phyloP scores from a whole-genome alignment of 2,797 vertebrate genomes.

The Pteropus rufus region DNA sequence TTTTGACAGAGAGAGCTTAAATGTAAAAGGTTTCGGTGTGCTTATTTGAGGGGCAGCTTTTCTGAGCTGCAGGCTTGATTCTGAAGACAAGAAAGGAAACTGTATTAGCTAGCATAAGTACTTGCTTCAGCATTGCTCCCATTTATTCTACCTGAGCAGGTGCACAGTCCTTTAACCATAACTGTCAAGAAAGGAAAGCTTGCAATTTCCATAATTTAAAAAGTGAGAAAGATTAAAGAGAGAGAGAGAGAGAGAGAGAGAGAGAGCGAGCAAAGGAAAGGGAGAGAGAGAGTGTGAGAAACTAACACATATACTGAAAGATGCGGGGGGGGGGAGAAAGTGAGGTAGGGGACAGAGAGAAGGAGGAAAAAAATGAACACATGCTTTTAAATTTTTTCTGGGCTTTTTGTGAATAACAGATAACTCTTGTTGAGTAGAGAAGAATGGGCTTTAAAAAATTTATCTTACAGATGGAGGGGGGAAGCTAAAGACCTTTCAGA shows the following conservation, averaged over 20 bases:
- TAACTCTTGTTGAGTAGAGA: neutral
- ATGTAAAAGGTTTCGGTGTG: neutral
- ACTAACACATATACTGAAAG: neutral
- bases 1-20: constrained; percentile 14
- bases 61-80: constrained; percentile 6
- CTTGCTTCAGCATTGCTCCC: constrained; percentile 34
- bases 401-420: constrained; percentile 3
- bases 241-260: neutral
- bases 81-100: constrained; percentile 3
- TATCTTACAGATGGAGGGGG: neutral
- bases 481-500: constrained; percentile 27
- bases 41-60: neutral
- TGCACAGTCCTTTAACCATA: constrained; percentile 49
- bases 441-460: constrained; percentile 1
- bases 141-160: constrained; percentile 66
- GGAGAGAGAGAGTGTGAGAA: neutral
- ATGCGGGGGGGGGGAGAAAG: neutral
- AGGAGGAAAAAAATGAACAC: neutral
- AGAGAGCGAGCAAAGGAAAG: neutral
- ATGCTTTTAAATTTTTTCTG: neutral
- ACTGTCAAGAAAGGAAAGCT: constrained; percentile 47
- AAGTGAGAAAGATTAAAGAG: neutral
- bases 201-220: constrained; percentile 15
- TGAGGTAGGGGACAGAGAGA: neutral
- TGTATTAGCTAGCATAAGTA: constrained; percentile 26